Evolutionary conservation across 2,797 vertebrate genomes (phyloP).

Genomic region (Malurus splendens): DNA sequence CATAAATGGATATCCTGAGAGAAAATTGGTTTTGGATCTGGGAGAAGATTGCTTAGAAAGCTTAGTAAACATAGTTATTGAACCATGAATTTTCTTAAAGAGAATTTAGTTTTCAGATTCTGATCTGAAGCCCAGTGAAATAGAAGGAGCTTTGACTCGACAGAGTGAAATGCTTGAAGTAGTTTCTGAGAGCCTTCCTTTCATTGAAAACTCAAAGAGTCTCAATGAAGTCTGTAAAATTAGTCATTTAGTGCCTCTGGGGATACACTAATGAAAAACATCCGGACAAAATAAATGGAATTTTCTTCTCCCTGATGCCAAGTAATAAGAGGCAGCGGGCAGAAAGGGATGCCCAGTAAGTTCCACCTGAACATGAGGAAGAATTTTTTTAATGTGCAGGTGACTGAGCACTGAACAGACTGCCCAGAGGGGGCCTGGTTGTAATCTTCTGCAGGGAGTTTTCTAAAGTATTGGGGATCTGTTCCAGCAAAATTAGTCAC

Average conservation of each 20-base stretch:
- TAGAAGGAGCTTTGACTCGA: background rate
- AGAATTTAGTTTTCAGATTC: background rate
- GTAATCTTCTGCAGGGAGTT: background rate
- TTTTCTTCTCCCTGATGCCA: background rate
- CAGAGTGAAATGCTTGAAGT: background rate
- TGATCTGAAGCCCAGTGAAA: background rate
- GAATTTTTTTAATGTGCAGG: background rate
- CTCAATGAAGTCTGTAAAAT: background rate
- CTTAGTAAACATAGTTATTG: background rate
- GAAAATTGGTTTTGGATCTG: background rate
- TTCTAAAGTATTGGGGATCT: background rate
- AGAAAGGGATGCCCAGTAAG: background rate
- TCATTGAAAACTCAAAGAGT: background rate
- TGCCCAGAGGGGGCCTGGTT: background rate
- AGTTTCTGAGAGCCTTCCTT: background rate
- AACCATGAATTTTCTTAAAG: background rate
- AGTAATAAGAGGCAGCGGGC: background rate
- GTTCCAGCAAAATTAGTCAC: background rate
- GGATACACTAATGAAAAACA: background rate
- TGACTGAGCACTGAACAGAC: background rate
- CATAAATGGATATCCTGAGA: accelerated
- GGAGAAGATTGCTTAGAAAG: background rate
- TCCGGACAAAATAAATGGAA: background rate
- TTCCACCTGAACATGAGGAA: background rate
- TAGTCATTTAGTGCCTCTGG: background rate